Conservation (phyloP, 2,113 vertebrate species). For the Amia ocellicauda region DNA sequence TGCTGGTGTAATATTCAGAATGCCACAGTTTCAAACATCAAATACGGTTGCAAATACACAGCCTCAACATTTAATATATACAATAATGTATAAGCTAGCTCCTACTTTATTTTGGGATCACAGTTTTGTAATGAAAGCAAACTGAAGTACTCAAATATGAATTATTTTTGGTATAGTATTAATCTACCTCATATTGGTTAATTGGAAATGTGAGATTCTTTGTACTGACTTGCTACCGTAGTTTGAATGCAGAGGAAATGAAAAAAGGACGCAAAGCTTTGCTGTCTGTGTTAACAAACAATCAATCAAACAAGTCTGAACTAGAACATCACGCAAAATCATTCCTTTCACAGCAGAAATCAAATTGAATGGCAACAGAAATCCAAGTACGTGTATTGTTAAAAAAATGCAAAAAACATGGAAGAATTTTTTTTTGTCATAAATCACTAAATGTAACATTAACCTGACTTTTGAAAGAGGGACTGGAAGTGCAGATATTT, state of each 20-base stretch:
- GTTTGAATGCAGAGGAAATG: conserved; percentile 15
- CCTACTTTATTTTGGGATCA: not conserved
- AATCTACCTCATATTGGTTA: not conserved
- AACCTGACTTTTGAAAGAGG: no score
- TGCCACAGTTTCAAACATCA: no score
- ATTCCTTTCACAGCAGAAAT: not conserved
- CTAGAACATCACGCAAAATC: conserved; percentile 5
- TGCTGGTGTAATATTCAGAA: no score
- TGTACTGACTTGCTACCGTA: conserved; percentile 5
- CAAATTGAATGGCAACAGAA: no score
- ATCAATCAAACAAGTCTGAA: not conserved
- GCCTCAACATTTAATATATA: no score
- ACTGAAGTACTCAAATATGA: not conserved
- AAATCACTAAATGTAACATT: no score
- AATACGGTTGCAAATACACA: no score
- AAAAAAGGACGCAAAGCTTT: conserved; percentile 2
- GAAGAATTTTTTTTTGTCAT: no score
- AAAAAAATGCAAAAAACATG: no score
- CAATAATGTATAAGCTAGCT: not conserved
- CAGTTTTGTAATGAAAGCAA: not conserved
- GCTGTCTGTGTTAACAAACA: not conserved
- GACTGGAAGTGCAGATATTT: not conserved
- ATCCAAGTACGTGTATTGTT: no score
- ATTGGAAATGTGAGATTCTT: conserved; percentile 14
- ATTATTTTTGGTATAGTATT: not conserved